Evolutionary conservation across 2,797 vertebrate genomes (phyloP).

Genomic region (Brachymystax lenok): DNA sequence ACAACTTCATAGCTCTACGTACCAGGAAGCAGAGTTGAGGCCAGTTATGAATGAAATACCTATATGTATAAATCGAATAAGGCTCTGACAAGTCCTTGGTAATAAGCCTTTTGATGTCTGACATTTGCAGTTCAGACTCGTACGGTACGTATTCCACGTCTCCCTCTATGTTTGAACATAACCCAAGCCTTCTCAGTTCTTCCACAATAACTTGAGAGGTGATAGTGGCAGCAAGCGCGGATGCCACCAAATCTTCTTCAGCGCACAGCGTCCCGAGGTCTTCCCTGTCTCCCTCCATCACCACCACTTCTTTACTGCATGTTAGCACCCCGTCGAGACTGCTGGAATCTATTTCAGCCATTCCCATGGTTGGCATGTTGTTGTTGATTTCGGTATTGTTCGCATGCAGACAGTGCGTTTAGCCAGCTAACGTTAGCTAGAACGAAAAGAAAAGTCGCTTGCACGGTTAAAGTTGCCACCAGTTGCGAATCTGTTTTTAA

Average conservation of each 20-base stretch:
- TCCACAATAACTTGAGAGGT: background rate
- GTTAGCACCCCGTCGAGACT: conserved; percentile 20
- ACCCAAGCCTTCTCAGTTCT: conserved; percentile 70
- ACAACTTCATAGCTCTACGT: conserved; percentile 69
- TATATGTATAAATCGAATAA: conserved; percentile 99
- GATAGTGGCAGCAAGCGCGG: conserved; percentile 53
- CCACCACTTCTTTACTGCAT: background rate
- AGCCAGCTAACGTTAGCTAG: conserved; percentile 70
- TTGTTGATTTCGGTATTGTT: conserved; percentile 69
- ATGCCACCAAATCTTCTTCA: conserved; percentile 21
- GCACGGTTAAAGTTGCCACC: background rate
- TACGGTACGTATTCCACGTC: conserved; percentile 94
- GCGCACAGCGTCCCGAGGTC: conserved; percentile 43
- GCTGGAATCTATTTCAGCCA: conserved; percentile 40
- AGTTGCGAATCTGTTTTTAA: background rate
- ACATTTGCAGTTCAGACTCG: conserved; percentile 98
- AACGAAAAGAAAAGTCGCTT: background rate
- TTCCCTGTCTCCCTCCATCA: background rate
- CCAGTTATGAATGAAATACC: conserved; percentile 99
- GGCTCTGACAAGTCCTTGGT: conserved; percentile 99
- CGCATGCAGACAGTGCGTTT: conserved; percentile 82
- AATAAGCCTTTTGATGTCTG: conserved; percentile 99
- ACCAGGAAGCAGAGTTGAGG: conserved; percentile 99
- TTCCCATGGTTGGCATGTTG: conserved; percentile 57
- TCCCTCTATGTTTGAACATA: conserved; percentile 49